These are phyloP conservation scores for Archegozetes longisetosus DNA, from an alignment of 1,140 invertebrate species.

Conservation along the genomic window DNA sequence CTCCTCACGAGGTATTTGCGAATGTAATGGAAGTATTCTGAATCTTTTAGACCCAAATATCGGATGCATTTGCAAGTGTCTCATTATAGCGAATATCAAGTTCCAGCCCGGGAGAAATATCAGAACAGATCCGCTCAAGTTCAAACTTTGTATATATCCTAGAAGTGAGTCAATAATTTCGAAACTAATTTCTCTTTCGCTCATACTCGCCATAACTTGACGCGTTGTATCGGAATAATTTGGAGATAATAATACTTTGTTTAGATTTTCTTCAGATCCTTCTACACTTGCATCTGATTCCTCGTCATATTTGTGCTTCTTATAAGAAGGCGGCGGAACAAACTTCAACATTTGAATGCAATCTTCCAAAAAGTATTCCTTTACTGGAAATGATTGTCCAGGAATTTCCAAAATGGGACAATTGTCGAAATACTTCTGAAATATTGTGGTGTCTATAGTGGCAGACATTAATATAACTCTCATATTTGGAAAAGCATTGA, in stretches of 20 bases:
- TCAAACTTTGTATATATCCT: slow-evolving; percentile 34
- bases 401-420: slow-evolving; percentile 76
- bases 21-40: slow-evolving; percentile 64
- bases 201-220: slow-evolving; percentile 52
- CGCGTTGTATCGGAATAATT: slow-evolving; percentile 41
- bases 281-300: neutral
- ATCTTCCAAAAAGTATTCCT: slow-evolving; percentile 50
- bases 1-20: slow-evolving; percentile 73
- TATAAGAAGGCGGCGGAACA: neutral
- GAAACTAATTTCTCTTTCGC: slow-evolving; percentile 52
- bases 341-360: slow-evolving; percentile 6
- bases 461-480: slow-evolving; percentile 96
- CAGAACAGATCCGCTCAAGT: slow-evolving; percentile 59
- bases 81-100: slow-evolving; percentile 79
- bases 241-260: slow-evolving; percentile 26
- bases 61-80: slow-evolving; percentile 54
- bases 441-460: slow-evolving; percentile 90
- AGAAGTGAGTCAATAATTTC: slow-evolving; percentile 1
- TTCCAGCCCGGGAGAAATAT: slow-evolving; percentile 88
- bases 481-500: slow-evolving; percentile 57
- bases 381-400: slow-evolving; percentile 79
- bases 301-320: neutral
- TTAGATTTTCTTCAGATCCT: slow-evolving; percentile 26
- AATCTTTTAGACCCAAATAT: slow-evolving; percentile 41
- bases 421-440: slow-evolving; percentile 70